Evolutionary conservation across 2,113 vertebrate genomes (phyloP), one percentile per base, ranked within the genome.

Genomic region (Hypomesus transpacificus): DNA sequence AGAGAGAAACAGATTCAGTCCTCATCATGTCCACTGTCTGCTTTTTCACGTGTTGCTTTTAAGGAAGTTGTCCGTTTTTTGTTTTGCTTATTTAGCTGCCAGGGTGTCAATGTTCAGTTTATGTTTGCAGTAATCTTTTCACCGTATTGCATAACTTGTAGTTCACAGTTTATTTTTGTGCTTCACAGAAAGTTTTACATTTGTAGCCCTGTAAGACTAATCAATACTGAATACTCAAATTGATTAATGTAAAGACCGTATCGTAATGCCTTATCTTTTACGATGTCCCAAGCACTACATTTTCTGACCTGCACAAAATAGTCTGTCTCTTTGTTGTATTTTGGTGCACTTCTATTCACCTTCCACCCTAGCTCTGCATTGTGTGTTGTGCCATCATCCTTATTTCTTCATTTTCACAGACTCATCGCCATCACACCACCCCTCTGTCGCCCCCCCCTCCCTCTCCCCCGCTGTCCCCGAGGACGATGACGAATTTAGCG

Each of bases 401-500:
- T 75, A 87, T 88, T 89, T 93, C 93, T 95, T 90, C 93, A 87
- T 97, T 95, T 89, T 96, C 94, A 80, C 96, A 98, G 96, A 98
- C 93, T 93, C 94, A 89, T 92, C 93, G 86, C 88, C 96, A 95
- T 94, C 94, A 91, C 95, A 95, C 92, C 79, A 91, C 92, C 93
- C 90, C 89, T 88, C 90, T 93, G 76, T 93, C 93, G 91, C 91
- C 77, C 77, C 84, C 60, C 61, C 16, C 28, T 63, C 22, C 24
- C 31, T 31, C n/a, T 17, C 90, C 86, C 87, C 93, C 85, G 85
- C 93, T 92, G 92, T 95, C 86, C 90, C 92, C n/a, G 91, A 93
- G 82, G 95, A 91, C 66, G 89, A 94, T 86, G 96, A 96, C 51
- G 96, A 96, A 80, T 98, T 98, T 95, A 98, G 94, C 95, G 96